phyloP scores from a whole-genome alignment of 2,113 vertebrate species.

The Phodopus roborovskii region DNA sequence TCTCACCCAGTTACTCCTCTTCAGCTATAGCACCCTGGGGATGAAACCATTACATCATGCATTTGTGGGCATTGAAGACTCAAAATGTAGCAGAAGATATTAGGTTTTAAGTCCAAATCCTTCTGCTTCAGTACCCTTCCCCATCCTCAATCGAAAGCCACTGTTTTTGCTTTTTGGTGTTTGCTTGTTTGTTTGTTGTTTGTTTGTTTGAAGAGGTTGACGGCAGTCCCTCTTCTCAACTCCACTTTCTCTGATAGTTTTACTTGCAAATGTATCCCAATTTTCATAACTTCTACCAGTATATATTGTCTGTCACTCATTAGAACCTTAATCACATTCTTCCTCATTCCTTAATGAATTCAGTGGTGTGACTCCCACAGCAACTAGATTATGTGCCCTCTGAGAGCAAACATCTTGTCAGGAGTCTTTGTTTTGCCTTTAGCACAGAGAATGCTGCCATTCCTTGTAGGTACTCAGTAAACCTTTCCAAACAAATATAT shows the following conservation, averaged over 20 bases:
- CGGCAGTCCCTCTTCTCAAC: not conserved
- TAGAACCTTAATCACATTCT: conserved; percentile 2
- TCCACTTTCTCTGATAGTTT: not conserved
- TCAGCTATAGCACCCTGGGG: not conserved
- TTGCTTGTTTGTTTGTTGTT: not conserved
- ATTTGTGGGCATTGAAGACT: not conserved
- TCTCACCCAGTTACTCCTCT: not conserved
- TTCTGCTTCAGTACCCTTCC: not conserved
- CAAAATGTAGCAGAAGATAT: not conserved
- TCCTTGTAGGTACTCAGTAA: not conserved
- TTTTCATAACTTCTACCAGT: not conserved
- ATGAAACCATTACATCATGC: not conserved
- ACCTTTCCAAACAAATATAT: not conserved
- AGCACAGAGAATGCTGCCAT: not conserved
- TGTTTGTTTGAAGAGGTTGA: not conserved
- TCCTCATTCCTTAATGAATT: conserved; percentile 35
- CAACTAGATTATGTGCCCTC: not conserved
- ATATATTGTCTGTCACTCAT: not conserved
- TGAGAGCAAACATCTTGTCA: not conserved
- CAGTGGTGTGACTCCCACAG: not conserved
- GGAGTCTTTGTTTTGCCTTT: conserved; percentile 7
- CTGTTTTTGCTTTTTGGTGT: not conserved
- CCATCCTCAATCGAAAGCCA: not conserved
- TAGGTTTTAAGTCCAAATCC: not conserved
- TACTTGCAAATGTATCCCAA: not conserved